phyloP scores from a whole-genome alignment of 2,113 vertebrate genomes.

The Edolisoma coerulescens region DNA sequence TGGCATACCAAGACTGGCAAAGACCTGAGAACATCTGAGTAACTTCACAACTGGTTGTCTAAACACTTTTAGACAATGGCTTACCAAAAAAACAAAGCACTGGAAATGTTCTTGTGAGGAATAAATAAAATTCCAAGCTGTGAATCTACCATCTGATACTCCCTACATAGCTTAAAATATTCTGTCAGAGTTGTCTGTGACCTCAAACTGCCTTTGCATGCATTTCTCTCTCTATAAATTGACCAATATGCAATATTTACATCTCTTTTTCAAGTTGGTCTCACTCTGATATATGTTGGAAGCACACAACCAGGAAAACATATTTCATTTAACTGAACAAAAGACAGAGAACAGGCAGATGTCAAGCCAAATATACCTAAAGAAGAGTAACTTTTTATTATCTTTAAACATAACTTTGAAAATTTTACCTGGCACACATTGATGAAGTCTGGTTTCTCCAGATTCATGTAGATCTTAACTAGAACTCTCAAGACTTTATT shows the following conservation, averaged over 20 bases:
- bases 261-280: not conserved
- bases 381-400: not conserved
- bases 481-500: conserved; percentile 94
- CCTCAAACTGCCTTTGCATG: not conserved
- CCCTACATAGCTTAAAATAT: not conserved
- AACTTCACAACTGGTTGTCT: not conserved
- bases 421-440: conserved; percentile 95
- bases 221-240: not conserved
- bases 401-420: not conserved
- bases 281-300: not conserved
- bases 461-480: conserved; percentile 98
- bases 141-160: not conserved
- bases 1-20: not conserved
- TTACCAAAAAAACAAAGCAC: not conserved
- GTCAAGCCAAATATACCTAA: not conserved
- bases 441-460: conserved; percentile 99
- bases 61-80: not conserved
- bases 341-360: not conserved
- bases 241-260: not conserved
- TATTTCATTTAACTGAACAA: not conserved
- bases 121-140: not conserved
- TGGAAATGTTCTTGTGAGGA: not conserved
- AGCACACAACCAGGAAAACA: not conserved
- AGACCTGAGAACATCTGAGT: not conserved
- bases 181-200: not conserved